phyloP scores from a whole-genome alignment of 2,797 vertebrate species.

The Sylvilagus floridanus region DNA sequence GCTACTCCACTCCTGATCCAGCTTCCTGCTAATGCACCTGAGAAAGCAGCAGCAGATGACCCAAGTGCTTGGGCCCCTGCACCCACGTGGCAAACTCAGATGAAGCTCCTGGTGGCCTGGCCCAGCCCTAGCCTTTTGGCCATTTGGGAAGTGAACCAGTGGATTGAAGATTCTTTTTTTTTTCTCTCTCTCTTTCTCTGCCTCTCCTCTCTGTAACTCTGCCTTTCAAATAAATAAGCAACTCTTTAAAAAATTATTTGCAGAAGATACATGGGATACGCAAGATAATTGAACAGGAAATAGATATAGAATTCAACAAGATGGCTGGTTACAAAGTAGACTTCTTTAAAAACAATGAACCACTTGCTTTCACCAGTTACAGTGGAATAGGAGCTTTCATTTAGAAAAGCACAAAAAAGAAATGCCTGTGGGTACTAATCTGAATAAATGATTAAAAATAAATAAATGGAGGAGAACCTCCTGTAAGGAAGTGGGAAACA shows the following conservation, averaged over 20 bases:
- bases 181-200: too few relatives aligned
- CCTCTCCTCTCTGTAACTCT: too few relatives aligned
- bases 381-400: not conserved
- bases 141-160: too few relatives aligned
- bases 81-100: too few relatives aligned
- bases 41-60: too few relatives aligned
- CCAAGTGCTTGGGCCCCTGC: too few relatives aligned
- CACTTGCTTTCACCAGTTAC: not conserved
- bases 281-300: not conserved
- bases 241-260: not conserved
- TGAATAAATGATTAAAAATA: not conserved
- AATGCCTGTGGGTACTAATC: not conserved
- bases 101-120: too few relatives aligned
- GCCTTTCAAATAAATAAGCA: too few relatives aligned
- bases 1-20: too few relatives aligned
- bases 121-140: too few relatives aligned
- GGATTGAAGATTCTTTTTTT: too few relatives aligned
- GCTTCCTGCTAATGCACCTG: too few relatives aligned
- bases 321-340: slow-evolving; percentile 26
- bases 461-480: not conserved
- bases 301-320: not conserved
- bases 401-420: slow-evolving; percentile 45
- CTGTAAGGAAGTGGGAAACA: not conserved
- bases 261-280: not conserved
- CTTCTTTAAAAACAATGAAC: slow-evolving; percentile 8